These are phyloP conservation scores for Parus major DNA, from an alignment of 2,113 vertebrate species.

Conservation along the genomic window DNA sequence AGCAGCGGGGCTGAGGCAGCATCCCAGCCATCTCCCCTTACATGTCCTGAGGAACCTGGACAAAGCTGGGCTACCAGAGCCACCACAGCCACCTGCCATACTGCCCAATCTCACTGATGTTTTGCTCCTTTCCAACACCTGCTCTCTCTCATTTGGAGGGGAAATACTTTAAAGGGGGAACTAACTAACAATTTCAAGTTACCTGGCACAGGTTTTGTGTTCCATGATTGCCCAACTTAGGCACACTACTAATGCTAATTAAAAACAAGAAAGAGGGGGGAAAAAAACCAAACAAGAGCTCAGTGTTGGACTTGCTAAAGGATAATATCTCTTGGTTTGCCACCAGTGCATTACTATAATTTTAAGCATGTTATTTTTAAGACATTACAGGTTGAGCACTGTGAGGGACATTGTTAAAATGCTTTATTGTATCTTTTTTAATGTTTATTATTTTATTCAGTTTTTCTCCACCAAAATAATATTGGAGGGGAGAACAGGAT, in stretches of 20 bases:
- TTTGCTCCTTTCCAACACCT: not conserved
- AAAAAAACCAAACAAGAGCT: not conserved
- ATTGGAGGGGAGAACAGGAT: not conserved
- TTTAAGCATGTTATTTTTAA: not conserved
- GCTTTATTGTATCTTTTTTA: not conserved
- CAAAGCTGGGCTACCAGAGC: not conserved
- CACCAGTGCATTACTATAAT: not conserved
- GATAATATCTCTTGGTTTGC: not conserved
- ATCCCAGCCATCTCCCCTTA: not conserved
- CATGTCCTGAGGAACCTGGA: not conserved
- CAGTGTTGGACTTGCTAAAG: not conserved
- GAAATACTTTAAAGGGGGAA: not conserved
- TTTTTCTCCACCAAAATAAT: not conserved
- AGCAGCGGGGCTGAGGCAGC: not conserved
- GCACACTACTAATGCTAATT: not conserved
- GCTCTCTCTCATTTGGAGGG: not conserved
- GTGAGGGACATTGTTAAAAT: not conserved
- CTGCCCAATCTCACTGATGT: not conserved
- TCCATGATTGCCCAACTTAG: not conserved
- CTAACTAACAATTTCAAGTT: not conserved
- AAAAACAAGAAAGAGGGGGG: not conserved
- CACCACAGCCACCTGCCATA: fast-evolving
- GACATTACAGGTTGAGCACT: not conserved
- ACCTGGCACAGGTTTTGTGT: not conserved
- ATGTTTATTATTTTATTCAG: not conserved